phyloP scores from a whole-genome alignment of 2,888 invertebrate genomes.

The Spicauda simplicius region DNA sequence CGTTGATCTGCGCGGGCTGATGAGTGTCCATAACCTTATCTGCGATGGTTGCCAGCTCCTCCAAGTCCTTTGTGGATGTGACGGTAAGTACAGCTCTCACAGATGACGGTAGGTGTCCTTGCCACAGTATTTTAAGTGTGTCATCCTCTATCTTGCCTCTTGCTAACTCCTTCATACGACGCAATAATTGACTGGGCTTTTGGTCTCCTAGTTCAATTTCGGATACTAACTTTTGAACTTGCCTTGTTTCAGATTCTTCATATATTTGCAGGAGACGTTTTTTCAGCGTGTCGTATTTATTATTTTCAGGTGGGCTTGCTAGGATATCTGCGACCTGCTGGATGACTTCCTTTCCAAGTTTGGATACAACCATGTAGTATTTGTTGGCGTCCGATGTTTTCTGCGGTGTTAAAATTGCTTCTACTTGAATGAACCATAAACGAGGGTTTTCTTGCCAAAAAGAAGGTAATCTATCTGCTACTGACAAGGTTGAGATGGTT shows the following conservation, averaged over 20 bases:
- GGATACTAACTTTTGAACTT: background rate
- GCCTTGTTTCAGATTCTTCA: slow-evolving; percentile 8
- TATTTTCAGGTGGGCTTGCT: background rate
- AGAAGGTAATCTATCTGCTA: no score
- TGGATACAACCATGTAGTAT: slow-evolving; percentile 2
- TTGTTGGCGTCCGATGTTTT: background rate
- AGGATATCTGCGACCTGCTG: background rate
- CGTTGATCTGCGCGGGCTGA: no score
- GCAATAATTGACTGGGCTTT: slow-evolving; percentile 32
- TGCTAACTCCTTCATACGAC: slow-evolving; percentile 2
- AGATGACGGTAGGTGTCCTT: no score
- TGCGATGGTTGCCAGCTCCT: no score
- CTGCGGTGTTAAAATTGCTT: background rate
- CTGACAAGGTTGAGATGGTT: no score
- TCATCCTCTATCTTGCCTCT: slow-evolving; percentile 5
- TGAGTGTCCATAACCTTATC: no score
- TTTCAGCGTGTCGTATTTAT: background rate
- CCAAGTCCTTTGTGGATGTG: no score
- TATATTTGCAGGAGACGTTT: background rate
- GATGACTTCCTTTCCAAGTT: background rate
- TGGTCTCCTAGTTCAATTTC: slow-evolving; percentile 25
- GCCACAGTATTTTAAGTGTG: slow-evolving; percentile 5
- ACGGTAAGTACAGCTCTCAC: no score
- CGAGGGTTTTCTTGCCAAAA: background rate
- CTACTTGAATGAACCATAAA: slow-evolving; percentile 3